phyloP scores from a whole-genome alignment of 2,113 vertebrate species.

The Syrmaticus mikado region DNA sequence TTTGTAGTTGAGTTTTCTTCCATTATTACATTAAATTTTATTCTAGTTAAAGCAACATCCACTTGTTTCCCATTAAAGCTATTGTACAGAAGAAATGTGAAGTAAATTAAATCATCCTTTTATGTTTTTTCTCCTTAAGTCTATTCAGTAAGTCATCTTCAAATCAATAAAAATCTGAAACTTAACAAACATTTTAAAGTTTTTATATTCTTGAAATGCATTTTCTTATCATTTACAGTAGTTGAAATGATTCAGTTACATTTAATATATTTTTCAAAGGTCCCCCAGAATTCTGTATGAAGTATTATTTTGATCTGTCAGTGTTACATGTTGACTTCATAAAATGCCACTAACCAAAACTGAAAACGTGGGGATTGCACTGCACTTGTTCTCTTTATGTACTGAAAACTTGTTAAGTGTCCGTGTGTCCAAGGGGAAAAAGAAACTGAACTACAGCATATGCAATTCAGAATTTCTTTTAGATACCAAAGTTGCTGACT shows the following conservation, averaged over 20 bases:
- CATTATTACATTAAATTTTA: conserved; percentile 26
- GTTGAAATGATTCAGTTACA: not conserved
- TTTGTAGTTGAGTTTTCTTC: conserved; percentile 12
- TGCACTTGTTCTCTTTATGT: conserved; percentile 40
- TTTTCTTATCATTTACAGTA: conserved; percentile 9
- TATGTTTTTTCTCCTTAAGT: conserved; percentile 25
- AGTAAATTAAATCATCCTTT: conserved; percentile 38
- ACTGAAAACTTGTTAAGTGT: conserved; percentile 18
- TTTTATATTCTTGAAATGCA: not conserved
- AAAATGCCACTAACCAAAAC: not conserved
- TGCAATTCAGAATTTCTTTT: not conserved
- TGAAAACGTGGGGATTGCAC: conserved; percentile 46
- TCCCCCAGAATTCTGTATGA: not conserved
- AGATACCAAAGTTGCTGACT: not conserved
- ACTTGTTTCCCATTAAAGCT: conserved; percentile 58
- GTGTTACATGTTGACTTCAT: not conserved
- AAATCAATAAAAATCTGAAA: conserved; percentile 15
- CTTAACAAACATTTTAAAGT: not conserved
- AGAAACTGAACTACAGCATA: not conserved
- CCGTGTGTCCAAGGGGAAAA: not conserved
- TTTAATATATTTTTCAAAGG: not conserved
- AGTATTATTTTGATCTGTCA: not conserved
- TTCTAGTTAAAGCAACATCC: conserved; percentile 34
- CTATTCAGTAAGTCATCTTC: not conserved
- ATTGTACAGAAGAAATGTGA: conserved; percentile 31